These are phyloP conservation scores for Berghia stephanieae DNA, from an alignment of 1,140 invertebrate genomes.

Conservation along the genomic window DNA sequence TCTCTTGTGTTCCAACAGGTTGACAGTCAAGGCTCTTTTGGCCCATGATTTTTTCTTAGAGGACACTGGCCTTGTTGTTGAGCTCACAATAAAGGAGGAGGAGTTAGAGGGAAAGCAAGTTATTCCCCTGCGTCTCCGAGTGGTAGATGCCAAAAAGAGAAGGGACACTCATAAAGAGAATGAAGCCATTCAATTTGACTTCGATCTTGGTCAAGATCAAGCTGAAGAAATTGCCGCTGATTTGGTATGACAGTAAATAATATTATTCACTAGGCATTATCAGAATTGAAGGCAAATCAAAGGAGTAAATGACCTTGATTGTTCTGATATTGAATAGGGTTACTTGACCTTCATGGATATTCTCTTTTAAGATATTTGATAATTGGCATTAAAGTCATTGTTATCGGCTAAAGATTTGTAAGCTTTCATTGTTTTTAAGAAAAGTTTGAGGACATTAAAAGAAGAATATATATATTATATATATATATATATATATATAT, in stretches of 20 bases:
- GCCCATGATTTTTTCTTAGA: slow-evolving; percentile 98
- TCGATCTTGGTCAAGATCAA: slow-evolving; percentile 91
- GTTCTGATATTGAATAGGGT: neutral
- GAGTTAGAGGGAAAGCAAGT: slow-evolving; percentile 61
- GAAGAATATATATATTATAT: neutral
- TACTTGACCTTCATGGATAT: neutral
- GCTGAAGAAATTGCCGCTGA: slow-evolving; percentile 95
- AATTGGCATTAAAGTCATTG: too few species aligned
- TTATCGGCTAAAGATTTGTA: too few species aligned
- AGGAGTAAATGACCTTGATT: neutral
- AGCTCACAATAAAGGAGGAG: slow-evolving; percentile 82
- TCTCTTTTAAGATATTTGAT: neutral
- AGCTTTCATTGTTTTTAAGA: too few species aligned
- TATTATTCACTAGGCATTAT: neutral
- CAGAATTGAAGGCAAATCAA: neutral
- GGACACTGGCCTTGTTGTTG: slow-evolving; percentile 92
- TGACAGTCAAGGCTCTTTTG: slow-evolving; percentile 92
- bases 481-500: neutral
- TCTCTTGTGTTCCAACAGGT: too few species aligned
- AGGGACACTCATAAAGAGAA: slow-evolving; percentile 97
- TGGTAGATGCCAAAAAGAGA: slow-evolving; percentile 96
- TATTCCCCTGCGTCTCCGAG: slow-evolving; percentile 87
- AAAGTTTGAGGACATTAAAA: neutral
- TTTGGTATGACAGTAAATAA: slow-evolving; percentile 75
- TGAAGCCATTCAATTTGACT: slow-evolving; percentile 99